phyloP scores from a whole-genome alignment of 2,888 invertebrate species.

The Erebia palarica region DNA sequence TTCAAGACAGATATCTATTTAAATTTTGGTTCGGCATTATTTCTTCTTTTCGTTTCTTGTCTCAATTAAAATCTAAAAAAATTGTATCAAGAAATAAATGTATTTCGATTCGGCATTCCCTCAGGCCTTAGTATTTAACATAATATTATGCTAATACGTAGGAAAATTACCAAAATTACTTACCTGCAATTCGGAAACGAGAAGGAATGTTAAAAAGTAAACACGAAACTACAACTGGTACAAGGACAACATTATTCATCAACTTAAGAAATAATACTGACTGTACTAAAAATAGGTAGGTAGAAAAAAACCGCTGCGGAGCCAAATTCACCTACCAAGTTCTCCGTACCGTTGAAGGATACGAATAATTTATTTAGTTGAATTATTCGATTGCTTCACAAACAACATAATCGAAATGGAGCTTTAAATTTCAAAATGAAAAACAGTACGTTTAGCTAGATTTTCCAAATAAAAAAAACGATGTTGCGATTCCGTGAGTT shows the following conservation, averaged over 20 bases:
- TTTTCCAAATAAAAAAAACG: too few relatives aligned
- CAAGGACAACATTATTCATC: conserved; percentile 12
- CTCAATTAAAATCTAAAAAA: too few relatives aligned
- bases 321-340: neutral
- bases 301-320: conserved; percentile 46
- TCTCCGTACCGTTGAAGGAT: neutral
- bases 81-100: neutral
- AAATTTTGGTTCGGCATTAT: too few relatives aligned
- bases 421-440: too few relatives aligned
- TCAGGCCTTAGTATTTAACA: neutral
- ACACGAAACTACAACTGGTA: conserved; percentile 14
- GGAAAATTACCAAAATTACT: conserved; percentile 6
- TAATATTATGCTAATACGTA: neutral
- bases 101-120: neutral
- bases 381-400: too few relatives aligned
- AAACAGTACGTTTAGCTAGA: too few relatives aligned
- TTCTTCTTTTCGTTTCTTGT: too few relatives aligned
- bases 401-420: too few relatives aligned
- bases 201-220: conserved; percentile 9
- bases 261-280: conserved; percentile 45
- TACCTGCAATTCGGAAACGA: conserved; percentile 1
- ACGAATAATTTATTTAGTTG: neutral
- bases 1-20: too few relatives aligned
- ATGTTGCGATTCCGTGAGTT: too few relatives aligned
- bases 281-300: conserved; percentile 52